Base-by-base conservation (phyloP, 2,113 vertebrate genomes). In the Heteronetta atricapilla region DNA sequence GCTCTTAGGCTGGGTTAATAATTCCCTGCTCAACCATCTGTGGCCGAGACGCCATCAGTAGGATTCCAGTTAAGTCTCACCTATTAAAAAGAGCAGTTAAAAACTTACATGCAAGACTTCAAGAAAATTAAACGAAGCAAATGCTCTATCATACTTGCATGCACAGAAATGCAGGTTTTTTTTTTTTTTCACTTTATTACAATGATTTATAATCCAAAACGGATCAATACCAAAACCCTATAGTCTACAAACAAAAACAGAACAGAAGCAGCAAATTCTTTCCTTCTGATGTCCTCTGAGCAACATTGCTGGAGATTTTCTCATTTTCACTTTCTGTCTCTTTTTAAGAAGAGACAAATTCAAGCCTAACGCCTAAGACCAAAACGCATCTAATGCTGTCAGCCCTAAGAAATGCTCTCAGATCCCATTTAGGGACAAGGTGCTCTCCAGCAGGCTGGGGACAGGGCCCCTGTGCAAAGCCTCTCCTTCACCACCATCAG, bases 1-100 rank as follows among this genome's bases (percentile, higher is more conserved):
- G 60, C 72, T 94, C 88, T 95, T 97, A 95, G 38, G 44, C 66
- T 88, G 59, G 82, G 91, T 96, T 96, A 97, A 96, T 96, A 95
- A 96, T 96, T 96, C 82, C 83, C 85, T 84, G 78, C 67, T 94
- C 95, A 86, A 21, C 62, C 88, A 93, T 59, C 81, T 94, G 80
- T 94, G 88, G 93, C 84, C 1, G 17, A 85, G 82, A 92, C 63
- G 46, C 60, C 36, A 73, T 36, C 67, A 48, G 52, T 33, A 76
- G 25, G 28, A 84, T 81, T 80, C 46, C 1, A 0, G 7, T 82
- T 29, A 74, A 79, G 46, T 70, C 55, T 81, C 40, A 69, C 40
- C 72, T 75, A 60, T 48, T 86, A 84, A 46, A 44, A 91, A 79
- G 25, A 12, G 4, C 53, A 87, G 59, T 62, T 53, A 86, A 88